Conservation (phyloP, 2,797 vertebrate species). For the Eulemur coronatus region DNA sequence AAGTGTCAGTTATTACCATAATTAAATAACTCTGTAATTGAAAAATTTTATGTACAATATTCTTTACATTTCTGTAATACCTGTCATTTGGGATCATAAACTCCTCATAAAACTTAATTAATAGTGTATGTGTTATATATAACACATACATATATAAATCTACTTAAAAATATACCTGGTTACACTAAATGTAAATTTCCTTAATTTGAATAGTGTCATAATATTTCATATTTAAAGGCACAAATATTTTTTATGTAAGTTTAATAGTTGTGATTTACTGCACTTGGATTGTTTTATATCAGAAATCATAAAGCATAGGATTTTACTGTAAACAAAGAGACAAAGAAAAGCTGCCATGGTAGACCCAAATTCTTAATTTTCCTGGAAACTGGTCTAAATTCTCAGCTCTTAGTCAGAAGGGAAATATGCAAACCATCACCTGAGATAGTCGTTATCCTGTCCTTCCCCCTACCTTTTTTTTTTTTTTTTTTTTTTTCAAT, state of each 20-base stretch:
- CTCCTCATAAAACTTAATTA: constrained; percentile 4
- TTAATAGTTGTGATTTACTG: neutral
- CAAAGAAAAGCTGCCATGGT: neutral
- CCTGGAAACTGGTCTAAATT: neutral
- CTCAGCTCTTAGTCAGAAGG: neutral
- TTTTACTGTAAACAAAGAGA: neutral
- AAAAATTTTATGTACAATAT: constrained; percentile 34
- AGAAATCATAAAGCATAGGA: neutral
- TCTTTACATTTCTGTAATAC: constrained; percentile 45
- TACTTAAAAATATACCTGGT: constrained; percentile 26
- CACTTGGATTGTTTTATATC: neutral
- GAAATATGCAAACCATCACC: neutral
- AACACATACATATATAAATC: neutral
- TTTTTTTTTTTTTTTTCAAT: neutral
- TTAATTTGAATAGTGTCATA: neutral
- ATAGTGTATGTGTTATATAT: neutral
- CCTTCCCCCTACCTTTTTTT: rapidly evolving
- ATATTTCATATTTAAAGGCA: constrained; percentile 31
- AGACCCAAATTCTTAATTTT: neutral
- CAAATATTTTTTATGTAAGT: neutral
- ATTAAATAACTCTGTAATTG: constrained; percentile 55
- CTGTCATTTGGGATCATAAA: constrained; percentile 35
- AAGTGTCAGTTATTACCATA: constrained; percentile 5
- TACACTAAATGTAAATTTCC: neutral
- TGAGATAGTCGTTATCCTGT: neutral